Base-by-base conservation (phyloP, 2,888 invertebrate genomes). In the Periphyllus acericola region DNA sequence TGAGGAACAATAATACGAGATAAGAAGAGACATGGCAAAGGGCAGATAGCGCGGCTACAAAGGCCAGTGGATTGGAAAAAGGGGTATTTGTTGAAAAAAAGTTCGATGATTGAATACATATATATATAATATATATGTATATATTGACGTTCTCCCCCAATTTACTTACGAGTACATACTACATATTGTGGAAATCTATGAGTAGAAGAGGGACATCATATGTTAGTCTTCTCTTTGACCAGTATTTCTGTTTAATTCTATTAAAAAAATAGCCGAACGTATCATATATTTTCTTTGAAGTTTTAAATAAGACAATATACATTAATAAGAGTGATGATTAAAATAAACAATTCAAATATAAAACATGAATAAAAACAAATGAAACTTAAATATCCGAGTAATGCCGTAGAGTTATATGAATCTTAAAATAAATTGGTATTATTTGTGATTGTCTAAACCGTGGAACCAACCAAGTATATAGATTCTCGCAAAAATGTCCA, bases 1-100 rank as follows among this genome's bases (percentile, higher is more conserved):
- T 72, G 87, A 81, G 87, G 87, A 87, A 81, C 87, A 87, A 87
- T 80, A 87, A 87, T 74, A 87, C 74, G 1, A 80, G 87, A 87
- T 87, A 87, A 87, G 87, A 87, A 80, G 81, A 87, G 87, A 87
- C 81, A 81, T 81, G 81, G 87, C 81, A 87, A 87, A 87, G 87
- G 81, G 87, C 87, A 87, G 87, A 87, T 87, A 87, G 87, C 87
- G 66, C 66, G 55, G 80, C 81, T 87, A 87, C 87, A 87, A 87
- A 87, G 87, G 81, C 74, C 87, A 87, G 87, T 87, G 87, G 66
- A 87, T 87, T 80, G 87, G 87, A 87, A 87, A 87, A 87, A 87
- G 87, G 86, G 87, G 87, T 87, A 87, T 87, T 81, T 87, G 87
- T 87, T 74, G 40, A 80, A 72, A 86, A 79, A 86, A 87, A 66